Base-by-base conservation (phyloP, 2,888 invertebrate genomes). In the Psylliodes chrysocephalus region DNA sequence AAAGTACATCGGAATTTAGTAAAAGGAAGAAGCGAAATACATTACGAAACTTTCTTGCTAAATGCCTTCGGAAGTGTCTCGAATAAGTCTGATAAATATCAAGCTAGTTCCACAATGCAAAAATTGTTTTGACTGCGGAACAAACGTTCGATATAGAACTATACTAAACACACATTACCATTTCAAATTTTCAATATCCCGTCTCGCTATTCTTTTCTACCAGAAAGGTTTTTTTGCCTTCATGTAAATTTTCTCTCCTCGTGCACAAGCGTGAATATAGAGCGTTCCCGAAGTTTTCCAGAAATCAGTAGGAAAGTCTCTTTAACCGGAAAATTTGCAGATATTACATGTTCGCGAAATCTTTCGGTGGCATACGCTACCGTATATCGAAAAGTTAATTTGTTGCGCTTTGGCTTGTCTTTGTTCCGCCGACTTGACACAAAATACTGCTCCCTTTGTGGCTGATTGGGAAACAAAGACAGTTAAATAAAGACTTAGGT, bases 161-260 rank as follows among this genome's bases (percentile, higher is more conserved):
- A 15, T 8, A 49, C 49, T 22, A 49, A 52, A 52, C 52, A 52
- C 18, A 40, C 25, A 53, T 53, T 53, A 40, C 53, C 40, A 40
- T 53, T 53, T 40, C 22, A 40, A 53, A 40, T 53, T 53, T 53
- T 53, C 53, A 53, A 53, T 53, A 53, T 53, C 53, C 53, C 14
- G 30, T 22, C 22, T 25, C 40, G 22, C 46, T 46, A 46, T 46
- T 46, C 46, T 46, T 46, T 46, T 22, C 46, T 46, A 46, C 8
- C 22, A 46, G 46, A 46, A 46, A 46, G 22, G 22, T 46, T 46
- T 46, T n/a, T 46, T 46, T 46, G 25, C 25, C 8, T 22, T 17
- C 46, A 46, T 46, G 46, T 46, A 46, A 46, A 46, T 46, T 46
- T 46, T 18, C 44, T 17, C 19, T 46, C 6, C 12, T 22, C 46